Evolutionary conservation across 2,113 vertebrate species (phyloP), one percentile per base, ranked within the genome.

Genomic region (Onychorhynchus coronatus): DNA sequence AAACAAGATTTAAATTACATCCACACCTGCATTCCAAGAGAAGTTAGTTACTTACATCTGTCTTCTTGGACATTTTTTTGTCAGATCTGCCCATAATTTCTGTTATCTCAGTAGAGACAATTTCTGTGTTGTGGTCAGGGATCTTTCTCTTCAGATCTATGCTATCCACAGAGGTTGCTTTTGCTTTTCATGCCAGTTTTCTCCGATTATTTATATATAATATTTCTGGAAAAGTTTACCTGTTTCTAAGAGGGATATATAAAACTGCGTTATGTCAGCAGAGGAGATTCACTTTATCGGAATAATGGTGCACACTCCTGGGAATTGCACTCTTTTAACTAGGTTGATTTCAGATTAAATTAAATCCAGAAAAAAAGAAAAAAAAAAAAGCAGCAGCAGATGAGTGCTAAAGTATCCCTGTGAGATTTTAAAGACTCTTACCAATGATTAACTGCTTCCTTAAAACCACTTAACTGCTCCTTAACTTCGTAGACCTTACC

Each of bases 381-480:
- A 37, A 41, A 17, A 39, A 27, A 28, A 58, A 24, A 59, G 41
- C 9, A 15, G 2, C 30, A 6, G 15, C 39, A 83, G 61, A 73
- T 65, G 44, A 88, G 28, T 63, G 56, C 31, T 92, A 47, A 96
- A 91, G 75, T 62, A 84, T 68, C 47, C 83, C 82, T 53, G 62
- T 91, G 92, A 78, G 79, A 84, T 91, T 94, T 75, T 93, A 89
- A 90, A 95, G 70, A 85, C 85, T 72, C 62, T 93, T 93, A 86
- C 35, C 76, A 88, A 44, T 88, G n/a, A 96, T 96, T 87, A 94
- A 89, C 65, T 75, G 31, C 83, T 90, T 87, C 65, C 83, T 86
- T 94, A 90, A 92, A 92, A 30, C 52, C 73, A 84, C 72, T 89
- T 61, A 91, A 52, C 76, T 68, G 18, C 68, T 80, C 18, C 39